Evolutionary conservation across 2,113 vertebrate genomes (phyloP), one percentile per base, ranked within the genome.

Genomic region (Poeciliopsis retropinna): DNA sequence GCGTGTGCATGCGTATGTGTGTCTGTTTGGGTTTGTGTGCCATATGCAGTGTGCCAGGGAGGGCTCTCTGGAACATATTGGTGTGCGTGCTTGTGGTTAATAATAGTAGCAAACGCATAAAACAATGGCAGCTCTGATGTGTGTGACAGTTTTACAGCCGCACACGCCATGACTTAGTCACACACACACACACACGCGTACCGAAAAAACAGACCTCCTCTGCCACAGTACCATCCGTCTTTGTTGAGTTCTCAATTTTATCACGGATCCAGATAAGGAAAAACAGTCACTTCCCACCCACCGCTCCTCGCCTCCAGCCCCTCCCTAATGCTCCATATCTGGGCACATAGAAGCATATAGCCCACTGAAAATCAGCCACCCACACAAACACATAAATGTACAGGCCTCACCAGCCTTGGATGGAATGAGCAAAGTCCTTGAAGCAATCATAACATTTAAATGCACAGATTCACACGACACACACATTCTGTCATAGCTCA

Each of bases 71-170:
- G 84, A 94, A 94, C 94, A 93, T 94, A 93, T 94, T 92, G 92
- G 88, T 80, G 89, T 86, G 89, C 66, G 80, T 91, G 83, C 90
- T 92, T 80, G 91, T 86, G 86, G 93, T 92, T 94, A 95, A 94
- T 94, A 93, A 94, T 95, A 94, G 92, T 89, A 92, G 86, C 88
- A 85, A 83, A 87, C 89, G 81, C 91, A 90, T 91, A 91, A 88
- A 88, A 88, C 78, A 75, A 88, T 87, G 87, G 89, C 86, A 88
- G 85, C 91, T 92, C 88, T 90, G 88, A 91, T 93, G 85, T 92
- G 85, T 89, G 91, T 93, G 94, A 93, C 93, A 93, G 92, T 91
- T 93, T 92, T 92, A 86, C 83, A 92, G 88, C 73, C 76, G 60
- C 82, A 79, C 86, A 89, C 72, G 83, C 93, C 87, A 89, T 88